Evolutionary conservation across 2,888 invertebrate genomes (phyloP).

Genomic region (Oasisia sp.): DNA sequence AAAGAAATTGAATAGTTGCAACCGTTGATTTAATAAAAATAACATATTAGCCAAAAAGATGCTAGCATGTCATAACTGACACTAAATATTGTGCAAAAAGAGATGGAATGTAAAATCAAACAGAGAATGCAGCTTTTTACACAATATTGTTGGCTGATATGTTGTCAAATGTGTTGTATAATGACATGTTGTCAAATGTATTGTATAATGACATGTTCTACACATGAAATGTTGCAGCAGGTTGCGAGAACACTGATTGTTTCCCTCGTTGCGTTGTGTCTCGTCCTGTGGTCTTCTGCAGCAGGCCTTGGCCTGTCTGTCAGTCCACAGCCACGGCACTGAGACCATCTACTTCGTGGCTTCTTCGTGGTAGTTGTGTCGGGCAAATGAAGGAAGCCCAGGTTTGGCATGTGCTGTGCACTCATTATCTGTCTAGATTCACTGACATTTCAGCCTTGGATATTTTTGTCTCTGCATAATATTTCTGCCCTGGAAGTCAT

Average conservation of each 20-base stretch:
- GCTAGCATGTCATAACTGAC: too few relatives aligned
- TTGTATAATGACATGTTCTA: not conserved
- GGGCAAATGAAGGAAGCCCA: not conserved
- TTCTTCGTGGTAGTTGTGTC: not conserved
- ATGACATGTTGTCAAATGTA: not conserved
- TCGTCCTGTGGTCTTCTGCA: not conserved
- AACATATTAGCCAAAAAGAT: too few relatives aligned
- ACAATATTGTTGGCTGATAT: not conserved
- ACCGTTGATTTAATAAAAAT: too few relatives aligned
- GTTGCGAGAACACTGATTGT: not conserved
- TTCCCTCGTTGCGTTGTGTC: not conserved
- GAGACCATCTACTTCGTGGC: not conserved
- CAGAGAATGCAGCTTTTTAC: not conserved
- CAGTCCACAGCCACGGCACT: not conserved
- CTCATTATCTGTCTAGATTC: not conserved
- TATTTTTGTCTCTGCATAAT: not conserved
- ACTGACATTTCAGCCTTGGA: not conserved
- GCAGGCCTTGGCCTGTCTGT: not conserved
- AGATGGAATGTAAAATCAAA: not conserved
- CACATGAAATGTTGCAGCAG: constrained; percentile 8
- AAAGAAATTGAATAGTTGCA: too few relatives aligned
- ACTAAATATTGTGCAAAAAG: too few relatives aligned
- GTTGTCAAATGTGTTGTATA: not conserved
- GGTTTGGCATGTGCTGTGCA: constrained; percentile 6
- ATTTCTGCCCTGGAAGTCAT: not conserved